Evolutionary conservation across 2,888 invertebrate species (phyloP), one percentile per base, ranked within the genome.

Genomic region (Stratiomys singularior): DNA sequence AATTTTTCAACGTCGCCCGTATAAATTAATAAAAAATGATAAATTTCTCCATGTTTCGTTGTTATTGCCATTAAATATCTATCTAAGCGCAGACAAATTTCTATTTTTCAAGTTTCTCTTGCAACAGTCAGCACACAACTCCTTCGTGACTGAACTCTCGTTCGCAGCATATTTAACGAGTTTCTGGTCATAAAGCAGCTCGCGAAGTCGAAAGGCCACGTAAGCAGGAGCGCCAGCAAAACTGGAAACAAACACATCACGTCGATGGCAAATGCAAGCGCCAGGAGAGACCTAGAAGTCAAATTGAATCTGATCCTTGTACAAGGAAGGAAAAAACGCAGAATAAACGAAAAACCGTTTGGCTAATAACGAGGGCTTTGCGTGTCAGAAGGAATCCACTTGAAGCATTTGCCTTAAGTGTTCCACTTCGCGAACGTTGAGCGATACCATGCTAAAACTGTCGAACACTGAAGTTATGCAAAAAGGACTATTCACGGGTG

Each of bases 301-400:
- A 46, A 69, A 69, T 69, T 69, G 69, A 69, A 69, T 69, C 46
- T 47, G 69, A 69, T 69, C 21, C 27, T n/a, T n/a, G n/a, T n/a
- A n/a, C n/a, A n/a, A n/a, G n/a, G n/a, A 23, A 25, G 44, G 46
- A 23, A 71, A 71, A 64, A 78, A n/a, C n/a, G n/a, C n/a, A n/a
- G n/a, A 77, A 71, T 27, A 56, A 47, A 58, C 52, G 56, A 66
- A 78, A 66, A 63, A 66, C 72, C 66, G 56, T 44, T 47, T 30
- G 27, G 23, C 74, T 46, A 66, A 76, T 78, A 78, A 78, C 74
- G 78, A 74, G 64, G 56, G 66, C 66, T 67, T 78, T 74, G 78
- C 78, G 78, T 78, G 78, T 78, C 66, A 66, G 44, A 74, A 25
- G 66, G 56, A 52, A 78, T 78, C 74, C 76, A 78, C 76, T 74